Base-by-base conservation (phyloP, 2,888 invertebrate species). In the Phaonia tiefii region DNA sequence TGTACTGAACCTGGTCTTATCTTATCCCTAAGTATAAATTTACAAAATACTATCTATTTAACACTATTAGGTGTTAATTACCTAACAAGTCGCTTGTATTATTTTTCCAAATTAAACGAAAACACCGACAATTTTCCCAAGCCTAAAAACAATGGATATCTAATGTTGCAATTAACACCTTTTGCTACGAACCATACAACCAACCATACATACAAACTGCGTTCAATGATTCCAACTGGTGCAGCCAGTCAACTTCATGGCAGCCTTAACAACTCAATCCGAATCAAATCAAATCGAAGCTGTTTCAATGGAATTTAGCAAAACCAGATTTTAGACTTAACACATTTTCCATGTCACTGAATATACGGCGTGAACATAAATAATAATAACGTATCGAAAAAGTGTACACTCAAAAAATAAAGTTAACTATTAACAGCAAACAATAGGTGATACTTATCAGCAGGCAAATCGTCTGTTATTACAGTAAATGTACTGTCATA, bases 371-470 rank as follows among this genome's bases (percentile, higher is more conserved):
- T 39, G 63, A 22, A 17, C 37, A 63, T 42, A 63, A 63, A 63
- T 63, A 63, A 63, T 39, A 63, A 63, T 39, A 63, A 39, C n/a
- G 20, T 20, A 51, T 11, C 44, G 13, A 44, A n/a, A 44, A 8
- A 44, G 11, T n/a, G n/a, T 3, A 44, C 4, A 44, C 44, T 4
- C 80, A 83, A 86, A 86, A 31, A 31, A n/a, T n/a, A 31, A 31
- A 31, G 31, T 31, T 3, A 8, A n/a, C n/a, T n/a, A n/a, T n/a
- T n/a, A n/a, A n/a, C n/a, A n/a, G n/a, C n/a, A n/a, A n/a, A n/a
- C n/a, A n/a, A n/a, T n/a, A n/a, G n/a, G n/a, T n/a, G n/a, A n/a
- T n/a, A n/a, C n/a, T n/a, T n/a, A n/a, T n/a, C n/a, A n/a, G n/a
- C n/a, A n/a, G n/a, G n/a, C n/a, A n/a, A n/a, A n/a, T n/a, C n/a